Conservation (phyloP, 2,113 vertebrate genomes). For the Scartelaos histophorus region DNA sequence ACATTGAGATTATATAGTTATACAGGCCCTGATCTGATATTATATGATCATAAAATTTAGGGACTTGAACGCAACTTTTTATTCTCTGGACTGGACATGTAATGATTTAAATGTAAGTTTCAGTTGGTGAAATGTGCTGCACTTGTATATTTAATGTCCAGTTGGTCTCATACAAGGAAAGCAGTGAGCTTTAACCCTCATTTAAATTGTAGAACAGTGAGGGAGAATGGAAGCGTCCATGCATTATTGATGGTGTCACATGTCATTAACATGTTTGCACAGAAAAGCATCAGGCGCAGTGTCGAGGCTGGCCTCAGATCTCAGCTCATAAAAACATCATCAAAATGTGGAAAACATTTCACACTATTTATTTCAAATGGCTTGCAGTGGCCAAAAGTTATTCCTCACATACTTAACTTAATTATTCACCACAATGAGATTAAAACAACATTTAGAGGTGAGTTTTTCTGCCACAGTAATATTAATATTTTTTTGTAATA, state of each 20-base stretch:
- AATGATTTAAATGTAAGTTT: conserved; percentile 33
- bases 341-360: too few relatives aligned
- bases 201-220: conserved; percentile 69
- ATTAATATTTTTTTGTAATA: too few relatives aligned
- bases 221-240: conserved; percentile 49
- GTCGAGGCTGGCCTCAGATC: conserved; percentile 3
- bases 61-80: background rate
- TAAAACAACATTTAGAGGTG: too few relatives aligned
- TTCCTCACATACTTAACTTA: too few relatives aligned
- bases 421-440: too few relatives aligned
- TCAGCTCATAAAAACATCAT: background rate
- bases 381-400: too few relatives aligned
- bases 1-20: too few relatives aligned
- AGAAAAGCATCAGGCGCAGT: conserved; percentile 27
- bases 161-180: conserved; percentile 44
- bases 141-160: conserved; percentile 64
- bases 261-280: conserved; percentile 39
- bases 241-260: conserved; percentile 62
- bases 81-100: conserved; percentile 20
- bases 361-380: too few relatives aligned
- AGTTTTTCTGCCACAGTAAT: too few relatives aligned
- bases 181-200: conserved; percentile 67
- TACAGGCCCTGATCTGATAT: too few relatives aligned
- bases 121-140: conserved; percentile 29
- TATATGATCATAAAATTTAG: background rate